Conservation (phyloP, 2,888 invertebrate species). For the Junonia oenone region DNA sequence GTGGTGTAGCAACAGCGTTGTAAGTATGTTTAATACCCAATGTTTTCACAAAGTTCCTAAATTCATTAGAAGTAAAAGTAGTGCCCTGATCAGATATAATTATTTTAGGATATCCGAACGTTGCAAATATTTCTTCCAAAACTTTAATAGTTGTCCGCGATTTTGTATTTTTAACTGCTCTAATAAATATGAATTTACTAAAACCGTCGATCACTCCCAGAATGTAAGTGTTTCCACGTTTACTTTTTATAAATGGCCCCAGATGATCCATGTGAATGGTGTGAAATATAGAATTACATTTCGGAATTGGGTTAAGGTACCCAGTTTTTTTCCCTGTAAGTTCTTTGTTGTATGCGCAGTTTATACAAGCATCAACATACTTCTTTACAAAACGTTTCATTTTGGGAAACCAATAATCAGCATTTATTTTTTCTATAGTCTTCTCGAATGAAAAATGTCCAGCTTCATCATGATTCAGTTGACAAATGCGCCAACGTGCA, state of each 20-base stretch:
- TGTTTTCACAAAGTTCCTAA: slow-evolving; percentile 16
- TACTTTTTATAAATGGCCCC: background rate
- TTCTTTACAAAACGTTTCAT: slow-evolving; percentile 22
- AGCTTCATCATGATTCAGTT: slow-evolving; percentile 18
- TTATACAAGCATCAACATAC: slow-evolving; percentile 19
- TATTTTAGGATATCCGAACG: slow-evolving; percentile 15
- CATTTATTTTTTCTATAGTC: slow-evolving; percentile 9
- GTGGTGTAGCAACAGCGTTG: slow-evolving; percentile 8
- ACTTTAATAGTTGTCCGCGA: background rate
- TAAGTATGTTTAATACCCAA: slow-evolving; percentile 4
- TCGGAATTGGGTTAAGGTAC: slow-evolving; percentile 22
- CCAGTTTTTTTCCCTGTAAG: slow-evolving; percentile 14
- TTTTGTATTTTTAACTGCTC: background rate
- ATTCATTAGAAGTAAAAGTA: slow-evolving; percentile 21
- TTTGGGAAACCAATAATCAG: background rate
- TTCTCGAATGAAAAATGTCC: slow-evolving; percentile 19
- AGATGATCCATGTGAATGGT: background rate
- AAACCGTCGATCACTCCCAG: background rate
- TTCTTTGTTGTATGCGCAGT: slow-evolving; percentile 26
- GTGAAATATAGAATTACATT: background rate
- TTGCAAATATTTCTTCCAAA: background rate
- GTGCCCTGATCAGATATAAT: slow-evolving; percentile 24
- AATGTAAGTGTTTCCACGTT: background rate
- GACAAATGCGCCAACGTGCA: slow-evolving; percentile 3
- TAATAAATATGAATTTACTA: background rate